Percentiles rank a stretch among this genome's conserved stretches.
These are phyloP conservation scores for Protobothrops flavoviridis DNA, from an alignment of 2,113 vertebrate genomes.

Conservation along the genomic window DNA sequence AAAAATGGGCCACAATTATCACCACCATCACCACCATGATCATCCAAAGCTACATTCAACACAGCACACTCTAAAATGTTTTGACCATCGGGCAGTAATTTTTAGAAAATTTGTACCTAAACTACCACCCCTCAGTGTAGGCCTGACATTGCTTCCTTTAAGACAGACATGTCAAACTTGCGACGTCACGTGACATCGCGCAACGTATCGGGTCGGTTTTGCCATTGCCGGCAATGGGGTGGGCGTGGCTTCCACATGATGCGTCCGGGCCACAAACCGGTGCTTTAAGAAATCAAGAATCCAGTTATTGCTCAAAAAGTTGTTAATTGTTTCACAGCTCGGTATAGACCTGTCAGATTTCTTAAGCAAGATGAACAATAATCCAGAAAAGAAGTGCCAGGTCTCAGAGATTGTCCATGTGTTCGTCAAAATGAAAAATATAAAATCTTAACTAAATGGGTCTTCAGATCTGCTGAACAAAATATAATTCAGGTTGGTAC, in stretches of 20 bases:
- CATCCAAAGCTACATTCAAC: neutral
- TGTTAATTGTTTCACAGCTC: neutral
- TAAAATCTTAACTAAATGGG: neutral
- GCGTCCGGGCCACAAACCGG: too few relatives aligned
- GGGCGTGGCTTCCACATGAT: too few relatives aligned
- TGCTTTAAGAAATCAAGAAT: neutral
- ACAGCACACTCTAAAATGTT: neutral
- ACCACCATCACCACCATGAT: neutral
- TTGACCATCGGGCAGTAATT: neutral
- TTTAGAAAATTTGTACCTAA: neutral
- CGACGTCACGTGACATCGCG: too few relatives aligned
- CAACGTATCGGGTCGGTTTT: too few relatives aligned
- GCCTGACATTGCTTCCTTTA: neutral
- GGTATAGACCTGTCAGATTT: neutral
- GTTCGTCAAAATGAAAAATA: neutral
- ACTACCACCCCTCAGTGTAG: neutral
- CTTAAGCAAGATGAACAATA: neutral
- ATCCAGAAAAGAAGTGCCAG: neutral
- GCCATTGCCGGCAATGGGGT: too few relatives aligned
- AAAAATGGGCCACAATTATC: neutral
- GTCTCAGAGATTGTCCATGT: neutral
- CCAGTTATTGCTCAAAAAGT: neutral
- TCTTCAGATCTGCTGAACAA: neutral
- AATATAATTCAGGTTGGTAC: neutral
- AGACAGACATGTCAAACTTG: too few relatives aligned